These are phyloP conservation scores for Rhynchonycteris naso DNA, from an alignment of 2,797 vertebrate species.

Conservation along the genomic window DNA sequence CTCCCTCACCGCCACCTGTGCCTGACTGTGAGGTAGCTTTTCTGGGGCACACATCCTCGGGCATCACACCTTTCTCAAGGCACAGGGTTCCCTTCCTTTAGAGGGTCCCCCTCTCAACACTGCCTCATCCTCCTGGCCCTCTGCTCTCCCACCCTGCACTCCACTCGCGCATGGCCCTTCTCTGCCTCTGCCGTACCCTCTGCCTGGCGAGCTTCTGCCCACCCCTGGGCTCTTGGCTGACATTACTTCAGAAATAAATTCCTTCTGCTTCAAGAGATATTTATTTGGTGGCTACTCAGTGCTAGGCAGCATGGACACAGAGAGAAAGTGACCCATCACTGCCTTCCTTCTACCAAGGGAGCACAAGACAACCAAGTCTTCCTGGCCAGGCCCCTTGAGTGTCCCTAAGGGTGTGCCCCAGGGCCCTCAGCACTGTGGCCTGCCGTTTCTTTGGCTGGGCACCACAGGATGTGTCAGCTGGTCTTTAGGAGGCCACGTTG, in stretches of 20 bases:
- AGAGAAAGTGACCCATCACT: neutral
- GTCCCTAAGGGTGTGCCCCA: no score
- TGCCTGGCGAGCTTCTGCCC: neutral
- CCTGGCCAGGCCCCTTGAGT: neutral
- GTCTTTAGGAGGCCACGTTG: neutral
- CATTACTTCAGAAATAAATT: neutral
- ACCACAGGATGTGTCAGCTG: neutral
- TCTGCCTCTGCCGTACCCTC: neutral
- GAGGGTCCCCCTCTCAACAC: neutral
- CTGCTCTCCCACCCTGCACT: neutral
- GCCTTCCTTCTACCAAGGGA: neutral
- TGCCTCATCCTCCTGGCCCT: rapidly evolving
- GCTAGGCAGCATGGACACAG: neutral
- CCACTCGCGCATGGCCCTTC: rapidly evolving
- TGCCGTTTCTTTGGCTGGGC: neutral
- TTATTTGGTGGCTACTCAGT: neutral
- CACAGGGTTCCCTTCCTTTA: neutral
- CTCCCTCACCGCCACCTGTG: neutral
- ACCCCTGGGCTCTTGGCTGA: neutral
- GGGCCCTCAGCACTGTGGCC: rapidly evolving
- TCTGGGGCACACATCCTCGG: neutral
- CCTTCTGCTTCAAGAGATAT: neutral
- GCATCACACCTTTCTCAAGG: neutral
- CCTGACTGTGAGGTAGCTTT: neutral
- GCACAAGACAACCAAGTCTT: rapidly evolving